phyloP scores from a whole-genome alignment of 2,797 vertebrate species.

The Xenopus petersii region DNA sequence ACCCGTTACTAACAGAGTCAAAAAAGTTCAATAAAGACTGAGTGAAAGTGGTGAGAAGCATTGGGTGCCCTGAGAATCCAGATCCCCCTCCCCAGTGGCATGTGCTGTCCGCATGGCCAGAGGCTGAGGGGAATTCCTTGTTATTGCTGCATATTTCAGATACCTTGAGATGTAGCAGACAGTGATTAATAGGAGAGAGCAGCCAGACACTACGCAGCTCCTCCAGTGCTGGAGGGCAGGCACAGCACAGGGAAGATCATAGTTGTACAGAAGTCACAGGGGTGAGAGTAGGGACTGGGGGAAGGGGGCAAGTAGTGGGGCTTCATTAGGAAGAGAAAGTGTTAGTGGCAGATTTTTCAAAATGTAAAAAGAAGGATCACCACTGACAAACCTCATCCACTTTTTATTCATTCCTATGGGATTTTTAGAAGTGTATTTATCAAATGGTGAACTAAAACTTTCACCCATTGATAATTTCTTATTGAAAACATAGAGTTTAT shows the following conservation, averaged over 20 bases:
- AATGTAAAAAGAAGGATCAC: no score
- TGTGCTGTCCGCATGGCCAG: slow-evolving; percentile 32
- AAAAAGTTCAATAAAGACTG: not conserved
- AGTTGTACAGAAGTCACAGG: slow-evolving; percentile 1
- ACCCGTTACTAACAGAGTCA: not conserved
- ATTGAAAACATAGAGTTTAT: no score
- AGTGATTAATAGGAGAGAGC: slow-evolving; percentile 44
- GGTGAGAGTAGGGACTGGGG: not conserved
- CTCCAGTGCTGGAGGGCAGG: slow-evolving; percentile 39
- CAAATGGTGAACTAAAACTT: no score
- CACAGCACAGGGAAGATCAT: slow-evolving; percentile 35
- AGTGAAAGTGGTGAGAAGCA: slow-evolving; percentile 35
- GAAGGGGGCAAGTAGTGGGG: not conserved
- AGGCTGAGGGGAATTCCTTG: slow-evolving; percentile 43
- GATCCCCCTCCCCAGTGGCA: slow-evolving; percentile 18
- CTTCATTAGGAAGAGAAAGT: not conserved
- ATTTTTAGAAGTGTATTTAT: no score
- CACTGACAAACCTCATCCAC: no score
- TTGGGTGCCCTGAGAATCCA: slow-evolving; percentile 18
- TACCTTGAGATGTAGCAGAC: slow-evolving; percentile 46
- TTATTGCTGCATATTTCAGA: slow-evolving; percentile 44
- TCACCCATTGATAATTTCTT: no score
- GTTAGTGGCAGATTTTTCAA: not conserved
- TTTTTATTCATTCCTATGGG: no score
- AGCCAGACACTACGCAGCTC: slow-evolving; percentile 45